Percentiles rank a stretch among this genome's conserved stretches.
phyloP scores from a whole-genome alignment of 2,888 invertebrate species.

The Odontocolon sp. region DNA sequence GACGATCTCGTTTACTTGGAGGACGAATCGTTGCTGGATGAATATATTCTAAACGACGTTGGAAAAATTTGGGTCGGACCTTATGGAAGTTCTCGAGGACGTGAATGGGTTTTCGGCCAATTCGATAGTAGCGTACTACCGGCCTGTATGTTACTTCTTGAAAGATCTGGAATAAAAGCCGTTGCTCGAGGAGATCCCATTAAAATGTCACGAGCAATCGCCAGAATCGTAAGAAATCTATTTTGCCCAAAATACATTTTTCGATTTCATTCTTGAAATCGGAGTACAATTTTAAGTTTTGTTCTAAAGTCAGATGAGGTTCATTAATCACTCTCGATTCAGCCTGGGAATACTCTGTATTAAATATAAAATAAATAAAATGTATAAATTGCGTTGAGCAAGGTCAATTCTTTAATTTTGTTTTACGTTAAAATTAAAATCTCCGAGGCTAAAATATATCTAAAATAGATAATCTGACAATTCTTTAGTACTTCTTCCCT shows the following conservation, averaged over 20 bases:
- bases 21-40: slow-evolving; percentile 86
- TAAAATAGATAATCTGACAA: too few species aligned
- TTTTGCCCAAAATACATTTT: not conserved
- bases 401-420: too few species aligned
- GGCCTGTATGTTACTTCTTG: slow-evolving; percentile 87
- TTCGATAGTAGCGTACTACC: slow-evolving; percentile 88
- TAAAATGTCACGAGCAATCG: slow-evolving; percentile 86
- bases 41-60: slow-evolving; percentile 90
- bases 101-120: slow-evolving; percentile 93
- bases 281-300: too few species aligned
- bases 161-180: slow-evolving; percentile 83
- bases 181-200: slow-evolving; percentile 86
- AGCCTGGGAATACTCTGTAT: too few species aligned
- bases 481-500: too few species aligned
- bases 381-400: too few species aligned
- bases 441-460: too few species aligned
- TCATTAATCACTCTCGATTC: too few species aligned
- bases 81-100: slow-evolving; percentile 87
- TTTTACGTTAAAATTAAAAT: too few species aligned
- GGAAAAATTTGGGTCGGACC: slow-evolving; percentile 94
- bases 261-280: too few species aligned
- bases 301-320: too few species aligned
- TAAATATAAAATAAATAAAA: too few species aligned
- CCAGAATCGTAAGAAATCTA: slow-evolving; percentile 84
- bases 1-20: slow-evolving; percentile 91